Percentiles rank a stretch among this genome's conserved stretches.
These are phyloP conservation scores for Mythimna ferrago DNA, from an alignment of 2,888 invertebrate genomes.

Conservation along the genomic window DNA sequence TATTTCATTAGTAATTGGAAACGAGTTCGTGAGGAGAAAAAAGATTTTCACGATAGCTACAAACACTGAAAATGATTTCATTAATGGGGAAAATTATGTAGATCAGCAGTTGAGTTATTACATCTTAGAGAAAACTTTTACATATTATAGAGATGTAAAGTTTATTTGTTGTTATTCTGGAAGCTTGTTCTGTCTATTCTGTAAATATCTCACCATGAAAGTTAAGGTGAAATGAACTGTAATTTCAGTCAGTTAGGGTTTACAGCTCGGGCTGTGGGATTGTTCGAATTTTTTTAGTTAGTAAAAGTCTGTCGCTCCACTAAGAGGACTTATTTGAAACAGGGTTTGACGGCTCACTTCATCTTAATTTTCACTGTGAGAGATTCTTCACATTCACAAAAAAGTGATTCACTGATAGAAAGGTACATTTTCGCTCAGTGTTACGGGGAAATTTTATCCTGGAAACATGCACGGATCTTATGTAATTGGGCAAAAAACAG, in stretches of 20 bases:
- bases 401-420: not conserved
- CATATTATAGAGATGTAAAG: not conserved
- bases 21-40: not conserved
- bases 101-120: not conserved
- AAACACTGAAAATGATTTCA: not conserved
- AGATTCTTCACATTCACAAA: not conserved
- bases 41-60: not conserved
- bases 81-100: not conserved
- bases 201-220: no score
- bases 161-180: not conserved
- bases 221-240: no score
- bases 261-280: no score
- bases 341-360: no score
- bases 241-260: no score
- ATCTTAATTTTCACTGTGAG: no score
- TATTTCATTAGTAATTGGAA: not conserved
- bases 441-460: not conserved
- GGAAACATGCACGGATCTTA: not conserved
- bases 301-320: not conserved
- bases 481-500: no score
- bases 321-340: no score
- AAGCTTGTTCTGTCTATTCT: no score
- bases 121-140: not conserved
- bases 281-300: not conserved
- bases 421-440: not conserved